These are phyloP conservation scores for Hemitrygon akajei DNA, from an alignment of 2,797 vertebrate genomes.

Conservation along the genomic window DNA sequence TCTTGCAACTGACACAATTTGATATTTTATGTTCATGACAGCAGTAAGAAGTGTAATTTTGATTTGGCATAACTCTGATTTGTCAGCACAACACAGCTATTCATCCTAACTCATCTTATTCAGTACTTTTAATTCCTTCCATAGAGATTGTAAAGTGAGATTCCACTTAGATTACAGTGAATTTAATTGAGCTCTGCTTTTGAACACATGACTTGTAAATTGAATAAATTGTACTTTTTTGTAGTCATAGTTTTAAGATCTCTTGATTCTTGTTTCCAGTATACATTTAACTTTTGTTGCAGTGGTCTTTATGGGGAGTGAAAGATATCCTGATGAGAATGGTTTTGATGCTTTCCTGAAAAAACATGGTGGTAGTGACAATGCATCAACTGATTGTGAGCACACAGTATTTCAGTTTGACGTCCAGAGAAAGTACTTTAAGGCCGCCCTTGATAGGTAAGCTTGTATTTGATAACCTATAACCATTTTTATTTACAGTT, in stretches of 20 bases:
- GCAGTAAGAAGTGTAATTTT: not conserved
- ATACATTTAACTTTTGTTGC: constrained; percentile 42
- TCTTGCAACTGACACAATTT: not conserved
- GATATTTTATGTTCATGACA: not conserved
- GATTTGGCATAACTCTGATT: not conserved
- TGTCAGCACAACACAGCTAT: not conserved
- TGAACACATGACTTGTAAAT: not conserved
- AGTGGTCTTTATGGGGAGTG: constrained; percentile 98
- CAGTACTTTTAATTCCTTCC: not conserved
- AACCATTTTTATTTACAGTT: too few relatives aligned
- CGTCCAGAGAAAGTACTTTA: constrained; percentile 84
- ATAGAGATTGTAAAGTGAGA: not conserved
- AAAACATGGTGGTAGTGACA: constrained; percentile 89
- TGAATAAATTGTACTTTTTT: not conserved
- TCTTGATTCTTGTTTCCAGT: not conserved
- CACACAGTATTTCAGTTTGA: constrained; percentile 93
- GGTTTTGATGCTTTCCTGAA: constrained; percentile 90
- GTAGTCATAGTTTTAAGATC: not conserved
- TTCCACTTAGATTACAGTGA: not conserved
- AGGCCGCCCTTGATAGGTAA: constrained; percentile 86
- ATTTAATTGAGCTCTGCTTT: not conserved
- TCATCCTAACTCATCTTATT: not conserved
- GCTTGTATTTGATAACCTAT: constrained; percentile 36
- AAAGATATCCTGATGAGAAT: constrained; percentile 88
- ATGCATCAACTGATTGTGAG: constrained; percentile 91